phyloP scores from a whole-genome alignment of 2,888 invertebrate genomes.

The Prosapia bicincta region DNA sequence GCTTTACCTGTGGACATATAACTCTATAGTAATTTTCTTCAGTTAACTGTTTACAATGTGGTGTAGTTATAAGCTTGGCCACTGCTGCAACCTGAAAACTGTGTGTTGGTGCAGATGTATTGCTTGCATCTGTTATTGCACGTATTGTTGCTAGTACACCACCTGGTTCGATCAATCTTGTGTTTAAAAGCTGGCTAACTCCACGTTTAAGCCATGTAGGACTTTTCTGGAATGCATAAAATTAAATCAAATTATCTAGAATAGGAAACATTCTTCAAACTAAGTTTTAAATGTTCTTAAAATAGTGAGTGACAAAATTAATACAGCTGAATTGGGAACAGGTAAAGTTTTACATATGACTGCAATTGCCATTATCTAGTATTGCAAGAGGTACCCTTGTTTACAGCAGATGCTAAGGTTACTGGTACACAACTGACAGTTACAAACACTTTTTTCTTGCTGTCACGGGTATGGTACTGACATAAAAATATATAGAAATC shows the following conservation, averaged over 20 bases:
- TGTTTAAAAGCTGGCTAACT: slow-evolving; percentile 58
- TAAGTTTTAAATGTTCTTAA: too few species aligned
- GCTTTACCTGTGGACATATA: slow-evolving; percentile 48
- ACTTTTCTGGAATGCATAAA: slow-evolving; percentile 27
- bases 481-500: too few species aligned
- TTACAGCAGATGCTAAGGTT: too few species aligned
- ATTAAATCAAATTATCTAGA: neutral
- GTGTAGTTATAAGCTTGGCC: slow-evolving; percentile 59
- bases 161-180: slow-evolving; percentile 55
- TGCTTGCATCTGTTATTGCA: slow-evolving; percentile 58
- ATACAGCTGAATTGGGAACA: too few species aligned
- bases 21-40: slow-evolving; percentile 48
- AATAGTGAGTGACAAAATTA: too few species aligned
- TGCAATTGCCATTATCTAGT: too few species aligned
- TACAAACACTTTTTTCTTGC: too few species aligned
- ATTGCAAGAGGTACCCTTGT: too few species aligned
- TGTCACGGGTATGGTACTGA: too few species aligned
- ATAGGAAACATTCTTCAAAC: neutral
- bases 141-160: slow-evolving; percentile 62
- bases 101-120: slow-evolving; percentile 56
- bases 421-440: too few species aligned
- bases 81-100: slow-evolving; percentile 67
- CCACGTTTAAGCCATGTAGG: slow-evolving; percentile 57
- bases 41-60: slow-evolving; percentile 43
- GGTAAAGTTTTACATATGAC: too few species aligned